A percentile compares a stretch with the other conserved stretches of the same genome.
Conservation (phyloP, 2,113 vertebrate species). For the Vulpes vulpes region DNA sequence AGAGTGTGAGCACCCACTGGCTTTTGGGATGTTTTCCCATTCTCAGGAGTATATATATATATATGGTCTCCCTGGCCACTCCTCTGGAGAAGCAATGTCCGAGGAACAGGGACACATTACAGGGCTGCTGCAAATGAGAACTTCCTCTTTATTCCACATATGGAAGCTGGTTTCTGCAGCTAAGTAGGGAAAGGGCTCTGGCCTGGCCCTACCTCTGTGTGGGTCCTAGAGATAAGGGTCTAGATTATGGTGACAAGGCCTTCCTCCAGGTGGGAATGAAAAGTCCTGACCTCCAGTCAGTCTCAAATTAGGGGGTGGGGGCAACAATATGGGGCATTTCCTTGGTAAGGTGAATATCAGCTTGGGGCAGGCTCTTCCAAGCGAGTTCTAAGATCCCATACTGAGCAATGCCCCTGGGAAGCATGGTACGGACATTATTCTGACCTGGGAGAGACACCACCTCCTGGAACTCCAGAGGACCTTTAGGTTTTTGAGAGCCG, state of each 20-base stretch:
- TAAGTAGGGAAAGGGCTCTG: neutral
- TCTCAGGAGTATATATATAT: neutral
- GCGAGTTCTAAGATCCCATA: slow-evolving; percentile 80
- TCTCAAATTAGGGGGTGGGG: slow-evolving; percentile 26
- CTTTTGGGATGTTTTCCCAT: neutral
- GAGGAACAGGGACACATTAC: slow-evolving; percentile 41
- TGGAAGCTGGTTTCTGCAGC: slow-evolving; percentile 37
- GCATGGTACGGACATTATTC: slow-evolving; percentile 65
- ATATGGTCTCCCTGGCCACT: neutral
- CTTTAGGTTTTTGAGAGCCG: neutral
- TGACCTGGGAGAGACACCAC: slow-evolving; percentile 73
- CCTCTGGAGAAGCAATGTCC: slow-evolving; percentile 7
- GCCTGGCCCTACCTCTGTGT: neutral
- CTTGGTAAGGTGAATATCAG: slow-evolving; percentile 57
- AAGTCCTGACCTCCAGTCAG: neutral
- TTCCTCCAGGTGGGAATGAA: slow-evolving; percentile 13
- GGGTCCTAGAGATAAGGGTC: neutral
- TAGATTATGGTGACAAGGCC: neutral
- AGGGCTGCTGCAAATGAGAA: slow-evolving; percentile 48
- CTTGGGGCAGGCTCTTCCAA: slow-evolving; percentile 76
- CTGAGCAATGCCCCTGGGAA: slow-evolving; percentile 56
- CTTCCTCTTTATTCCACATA: slow-evolving; percentile 69
- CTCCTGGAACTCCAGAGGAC: neutral
- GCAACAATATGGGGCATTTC: neutral
- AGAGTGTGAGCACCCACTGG: neutral